phyloP scores from a whole-genome alignment of 1,140 invertebrate genomes.

The Aphelinus atriplicis region DNA sequence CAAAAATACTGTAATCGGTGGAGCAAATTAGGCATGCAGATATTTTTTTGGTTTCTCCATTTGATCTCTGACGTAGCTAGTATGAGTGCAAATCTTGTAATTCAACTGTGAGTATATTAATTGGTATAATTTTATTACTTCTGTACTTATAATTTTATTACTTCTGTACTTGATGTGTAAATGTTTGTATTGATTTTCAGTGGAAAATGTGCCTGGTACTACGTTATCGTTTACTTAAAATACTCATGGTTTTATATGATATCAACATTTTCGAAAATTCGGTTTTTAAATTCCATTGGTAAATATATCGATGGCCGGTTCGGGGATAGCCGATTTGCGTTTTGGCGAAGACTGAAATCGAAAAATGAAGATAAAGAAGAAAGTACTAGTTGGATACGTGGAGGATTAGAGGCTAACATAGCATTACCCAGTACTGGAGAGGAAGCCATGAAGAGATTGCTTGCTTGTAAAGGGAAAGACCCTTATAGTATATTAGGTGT shows the following conservation, averaged over 20 bases:
- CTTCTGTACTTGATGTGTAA: constrained; percentile 51
- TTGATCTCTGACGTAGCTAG: constrained; percentile 80
- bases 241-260: constrained; percentile 58
- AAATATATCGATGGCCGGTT: constrained; percentile 70
- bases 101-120: constrained; percentile 75
- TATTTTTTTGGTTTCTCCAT: constrained; percentile 76
- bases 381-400: constrained; percentile 61
- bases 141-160: constrained; percentile 45
- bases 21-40: too few species aligned
- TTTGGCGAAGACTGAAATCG: constrained; percentile 71
- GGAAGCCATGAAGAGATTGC: constrained; percentile 91
- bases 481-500: constrained; percentile 93
- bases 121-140: constrained; percentile 42
- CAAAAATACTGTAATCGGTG: too few species aligned
- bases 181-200: constrained; percentile 48
- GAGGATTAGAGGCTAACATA: constrained; percentile 81
- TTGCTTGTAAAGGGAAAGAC: constrained; percentile 94
- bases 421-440: constrained; percentile 88
- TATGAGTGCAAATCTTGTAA: constrained; percentile 78
- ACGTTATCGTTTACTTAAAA: constrained; percentile 60
- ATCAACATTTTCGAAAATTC: constrained; percentile 58
- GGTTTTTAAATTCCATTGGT: constrained; percentile 63
- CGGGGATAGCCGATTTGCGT: constrained; percentile 70
- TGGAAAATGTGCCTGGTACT: constrained; percentile 60
- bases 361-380: constrained; percentile 65